Conservation (phyloP, 2,888 invertebrate genomes). For the Drepana falcataria region DNA sequence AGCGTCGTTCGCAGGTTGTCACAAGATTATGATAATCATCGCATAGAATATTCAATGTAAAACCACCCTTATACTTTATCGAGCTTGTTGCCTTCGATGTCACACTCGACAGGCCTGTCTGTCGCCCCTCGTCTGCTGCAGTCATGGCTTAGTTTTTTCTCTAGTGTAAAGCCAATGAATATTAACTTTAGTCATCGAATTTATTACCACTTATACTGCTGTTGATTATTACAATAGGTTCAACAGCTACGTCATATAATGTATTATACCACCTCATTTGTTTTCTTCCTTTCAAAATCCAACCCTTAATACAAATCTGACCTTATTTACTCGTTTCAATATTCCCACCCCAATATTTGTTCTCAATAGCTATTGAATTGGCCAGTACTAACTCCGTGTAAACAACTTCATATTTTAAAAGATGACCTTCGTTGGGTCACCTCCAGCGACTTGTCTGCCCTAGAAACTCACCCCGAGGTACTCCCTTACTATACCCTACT, state of each 20-base stretch:
- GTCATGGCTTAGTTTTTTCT: constrained; percentile 11
- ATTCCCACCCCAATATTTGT: constrained; percentile 34
- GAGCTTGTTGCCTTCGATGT: constrained; percentile 30
- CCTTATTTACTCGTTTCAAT: neutral
- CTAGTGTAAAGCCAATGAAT: constrained; percentile 20
- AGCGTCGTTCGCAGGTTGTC: constrained; percentile 61
- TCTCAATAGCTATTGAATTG: constrained; percentile 48
- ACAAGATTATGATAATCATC: constrained; percentile 58
- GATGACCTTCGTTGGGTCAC: constrained; percentile 59
- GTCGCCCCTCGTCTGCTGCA: constrained; percentile 23
- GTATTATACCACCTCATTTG: neutral
- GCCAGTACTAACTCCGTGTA: constrained; percentile 40
- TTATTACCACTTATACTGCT: neutral
- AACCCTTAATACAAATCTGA: neutral
- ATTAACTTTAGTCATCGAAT: neutral
- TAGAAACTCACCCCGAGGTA: constrained; percentile 41
- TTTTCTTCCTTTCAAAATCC: neutral
- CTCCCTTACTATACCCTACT: constrained; percentile 18
- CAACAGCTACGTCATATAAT: neutral
- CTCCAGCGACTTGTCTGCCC: constrained; percentile 37
- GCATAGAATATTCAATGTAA: constrained; percentile 58
- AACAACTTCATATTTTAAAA: constrained; percentile 50
- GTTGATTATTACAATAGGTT: no score
- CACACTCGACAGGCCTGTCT: constrained; percentile 29
- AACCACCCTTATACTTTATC: constrained; percentile 50